Percentiles rank a stretch among this genome's conserved stretches.
Conservation (phyloP, 2,888 invertebrate species). For the Agonopterix alstromeriana region DNA sequence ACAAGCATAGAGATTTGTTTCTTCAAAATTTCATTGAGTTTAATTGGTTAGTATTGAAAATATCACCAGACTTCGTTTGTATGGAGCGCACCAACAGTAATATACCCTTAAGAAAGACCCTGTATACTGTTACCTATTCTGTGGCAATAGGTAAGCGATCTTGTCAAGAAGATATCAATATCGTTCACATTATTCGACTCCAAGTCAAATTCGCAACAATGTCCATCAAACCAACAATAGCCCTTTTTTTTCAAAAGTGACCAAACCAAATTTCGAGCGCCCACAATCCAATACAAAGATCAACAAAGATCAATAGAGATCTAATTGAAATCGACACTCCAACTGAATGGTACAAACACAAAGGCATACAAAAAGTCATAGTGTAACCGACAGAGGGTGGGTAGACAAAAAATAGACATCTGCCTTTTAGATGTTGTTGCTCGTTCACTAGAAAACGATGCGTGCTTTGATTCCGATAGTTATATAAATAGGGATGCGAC, state of each 20-base stretch:
- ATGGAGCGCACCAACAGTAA: too few relatives aligned
- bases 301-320: constrained; percentile 32
- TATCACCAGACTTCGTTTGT: too few relatives aligned
- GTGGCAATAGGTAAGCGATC: too few relatives aligned
- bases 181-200: background rate
- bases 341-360: constrained; percentile 21
- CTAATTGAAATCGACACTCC: constrained; percentile 56
- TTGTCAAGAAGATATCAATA: too few relatives aligned
- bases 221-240: constrained; percentile 1
- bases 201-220: constrained; percentile 1
- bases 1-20: too few relatives aligned
- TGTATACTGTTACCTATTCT: too few relatives aligned
- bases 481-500: too few relatives aligned
- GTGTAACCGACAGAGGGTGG: constrained; percentile 13
- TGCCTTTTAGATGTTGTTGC: constrained; percentile 19
- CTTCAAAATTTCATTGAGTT: too few relatives aligned
- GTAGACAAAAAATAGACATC: constrained; percentile 39
- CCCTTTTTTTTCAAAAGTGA: constrained; percentile 8
- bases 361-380: constrained; percentile 18
- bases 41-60: too few relatives aligned
- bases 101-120: too few relatives aligned
- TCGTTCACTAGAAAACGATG: constrained; percentile 16
- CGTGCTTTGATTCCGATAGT: background rate
- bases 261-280: constrained; percentile 7
- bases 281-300: constrained; percentile 8